These are phyloP conservation scores for Hemaris fuciformis DNA, from an alignment of 2,888 invertebrate genomes.

Conservation along the genomic window DNA sequence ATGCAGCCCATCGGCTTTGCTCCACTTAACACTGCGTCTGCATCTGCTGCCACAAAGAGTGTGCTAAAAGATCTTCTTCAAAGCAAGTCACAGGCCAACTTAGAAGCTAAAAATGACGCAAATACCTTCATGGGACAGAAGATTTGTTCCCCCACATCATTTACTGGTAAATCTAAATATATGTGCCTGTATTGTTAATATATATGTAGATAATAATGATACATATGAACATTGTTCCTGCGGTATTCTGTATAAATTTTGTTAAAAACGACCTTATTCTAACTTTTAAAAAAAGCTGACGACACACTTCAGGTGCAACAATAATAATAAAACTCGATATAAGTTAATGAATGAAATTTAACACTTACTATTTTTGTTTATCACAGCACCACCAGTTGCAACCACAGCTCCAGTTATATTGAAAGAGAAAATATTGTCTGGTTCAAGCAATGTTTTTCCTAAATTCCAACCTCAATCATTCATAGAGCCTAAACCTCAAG, in stretches of 20 bases:
- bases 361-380: slow-evolving; percentile 15
- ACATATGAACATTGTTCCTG: no score
- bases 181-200: no score
- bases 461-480: slow-evolving; percentile 48
- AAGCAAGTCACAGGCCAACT: slow-evolving; percentile 44
- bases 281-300: no score
- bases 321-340: neutral
- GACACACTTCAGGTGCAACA: no score
- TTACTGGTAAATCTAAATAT: slow-evolving; percentile 60
- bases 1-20: slow-evolving; percentile 18
- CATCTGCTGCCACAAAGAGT: slow-evolving; percentile 43
- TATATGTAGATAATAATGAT: no score
- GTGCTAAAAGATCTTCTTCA: slow-evolving; percentile 58
- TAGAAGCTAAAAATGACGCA: slow-evolving; percentile 37
- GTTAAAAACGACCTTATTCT: no score
- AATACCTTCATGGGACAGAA: slow-evolving; percentile 70
- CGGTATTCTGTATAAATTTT: no score
- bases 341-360: neutral
- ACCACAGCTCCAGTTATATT: slow-evolving; percentile 42
- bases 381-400: slow-evolving; percentile 38
- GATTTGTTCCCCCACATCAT: slow-evolving; percentile 65
- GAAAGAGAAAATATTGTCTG: slow-evolving; percentile 56
- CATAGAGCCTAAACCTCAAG: slow-evolving; percentile 31
- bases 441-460: slow-evolving; percentile 53
- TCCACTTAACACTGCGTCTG: slow-evolving; percentile 19